Evolutionary conservation across 1,140 invertebrate genomes (phyloP).

Genomic region (Eulimnadia texana): DNA sequence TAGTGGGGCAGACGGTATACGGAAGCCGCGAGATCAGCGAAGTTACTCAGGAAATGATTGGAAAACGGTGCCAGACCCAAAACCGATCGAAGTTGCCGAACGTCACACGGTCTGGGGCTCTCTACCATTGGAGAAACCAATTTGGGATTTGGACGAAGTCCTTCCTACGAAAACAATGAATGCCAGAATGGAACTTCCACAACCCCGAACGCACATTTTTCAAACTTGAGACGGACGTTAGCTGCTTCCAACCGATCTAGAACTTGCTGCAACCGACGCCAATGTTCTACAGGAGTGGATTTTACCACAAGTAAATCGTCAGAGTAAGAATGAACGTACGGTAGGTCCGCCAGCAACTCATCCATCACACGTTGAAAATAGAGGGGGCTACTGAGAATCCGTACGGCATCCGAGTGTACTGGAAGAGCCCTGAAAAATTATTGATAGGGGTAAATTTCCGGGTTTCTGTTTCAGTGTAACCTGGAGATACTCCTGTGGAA

Average conservation of each 20-base stretch:
- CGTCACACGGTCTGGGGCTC: slow-evolving; percentile 6
- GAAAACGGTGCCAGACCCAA: background rate
- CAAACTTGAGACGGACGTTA: slow-evolving; percentile 24
- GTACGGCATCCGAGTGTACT: slow-evolving; percentile 10
- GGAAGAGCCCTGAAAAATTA: slow-evolving; percentile 15
- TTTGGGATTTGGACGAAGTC: slow-evolving; percentile 9
- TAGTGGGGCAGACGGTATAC: background rate
- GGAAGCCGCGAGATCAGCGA: background rate
- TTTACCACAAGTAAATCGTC: slow-evolving; percentile 23
- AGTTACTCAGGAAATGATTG: background rate
- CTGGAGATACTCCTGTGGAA: slow-evolving; percentile 25
- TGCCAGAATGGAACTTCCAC: slow-evolving; percentile 13
- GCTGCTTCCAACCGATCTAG: slow-evolving; percentile 19
- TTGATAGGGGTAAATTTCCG: slow-evolving; percentile 24
- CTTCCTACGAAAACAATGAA: slow-evolving; percentile 2
- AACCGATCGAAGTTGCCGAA: background rate
- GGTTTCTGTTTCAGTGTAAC: slow-evolving; percentile 23
- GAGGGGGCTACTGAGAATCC: slow-evolving; percentile 18
- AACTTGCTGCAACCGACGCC: slow-evolving; percentile 19
- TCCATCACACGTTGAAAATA: slow-evolving; percentile 24
- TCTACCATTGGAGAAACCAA: slow-evolving; percentile 12
- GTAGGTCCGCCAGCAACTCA: slow-evolving; percentile 11
- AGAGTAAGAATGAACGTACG: background rate
- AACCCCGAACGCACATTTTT: slow-evolving; percentile 22
- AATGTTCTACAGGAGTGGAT: slow-evolving; percentile 18